Evolutionary conservation across 2,888 invertebrate genomes (phyloP), one percentile per base, ranked within the genome.

Genomic region (Nephrocerus scutellatus): DNA sequence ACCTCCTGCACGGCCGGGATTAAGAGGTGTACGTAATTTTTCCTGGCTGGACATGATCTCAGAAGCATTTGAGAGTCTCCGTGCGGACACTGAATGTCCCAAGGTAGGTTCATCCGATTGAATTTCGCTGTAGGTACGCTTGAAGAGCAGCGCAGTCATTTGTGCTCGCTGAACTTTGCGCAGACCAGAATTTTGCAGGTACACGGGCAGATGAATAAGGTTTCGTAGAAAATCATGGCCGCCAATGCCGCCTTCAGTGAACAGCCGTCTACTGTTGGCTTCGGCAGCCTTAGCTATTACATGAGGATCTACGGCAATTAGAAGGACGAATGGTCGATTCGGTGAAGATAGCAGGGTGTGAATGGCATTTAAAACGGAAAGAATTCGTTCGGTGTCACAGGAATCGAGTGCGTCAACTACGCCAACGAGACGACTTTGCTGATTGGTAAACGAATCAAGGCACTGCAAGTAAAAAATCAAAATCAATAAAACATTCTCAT

Each of bases 241-340:
- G 43, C 92, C 92, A 52, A 96, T 92, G 24, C 69, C 69, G 7
- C 68, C 89, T 66, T 95, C 95, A 21, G 83, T 84, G 55, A 92
- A 86, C 21, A 90, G 76, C 15, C 89, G 77, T 12, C 87, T 77
- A 54, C 89, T 87, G 68, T 90, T 91, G 41, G 86, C 76, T 71
- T 92, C 91, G 32, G 91, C 89, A 10, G 91, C 89, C 84, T 93
- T 95, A 51, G 96, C 89, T 57, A 98, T 95, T 48, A 97, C 91
- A 70, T 98, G 97, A 2, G 97, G 97, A 74, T 98, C 98, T 51
- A 97, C 93, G 2, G 97, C 96, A 52, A 96, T 75, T 47, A 98
- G 82, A 43, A 93, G 82, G 54, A 98, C 90, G 71, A 97, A 98
- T 0, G 97, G 97, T 46, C 90, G 84, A 64, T 86, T 85, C 3